Evolutionary conservation across 2,113 vertebrate species (phyloP), one percentile per base, ranked within the genome.

Genomic region (Camelus dromedarius): DNA sequence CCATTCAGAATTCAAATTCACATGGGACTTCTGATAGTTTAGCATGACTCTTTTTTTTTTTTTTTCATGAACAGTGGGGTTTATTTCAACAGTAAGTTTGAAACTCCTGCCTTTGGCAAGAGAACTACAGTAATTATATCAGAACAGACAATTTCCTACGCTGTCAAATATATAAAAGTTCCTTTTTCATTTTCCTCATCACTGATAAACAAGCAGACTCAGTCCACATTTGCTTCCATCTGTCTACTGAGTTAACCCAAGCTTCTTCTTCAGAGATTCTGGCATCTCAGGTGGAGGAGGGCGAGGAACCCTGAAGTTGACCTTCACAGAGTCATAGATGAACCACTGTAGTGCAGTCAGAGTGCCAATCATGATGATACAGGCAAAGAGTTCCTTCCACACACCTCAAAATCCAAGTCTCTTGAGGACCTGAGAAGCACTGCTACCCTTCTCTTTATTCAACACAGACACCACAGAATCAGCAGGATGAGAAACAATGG

Each of bases 361-460:
- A 12, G 99, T 99, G 97, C 99, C 99, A n/a, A 99, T 99, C 99
- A 99, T 99, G 97, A 99, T 99, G 98, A 99, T 99, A 99, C 99
- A 99, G 81, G 99, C 99, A 11, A 99, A 98, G 3, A 99, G 99
- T 79, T 99, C 99, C 98, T 99, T 99, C 99, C 99, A 99, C 52
- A 99, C 99, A 95, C 99, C 99, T 99, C 42, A 99, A 87, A 99
- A 99, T 94, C 99, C 99, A 72, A 99, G 99, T 96, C 95, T 99
- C 98, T 98, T 98, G 50, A 99, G 99, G 93, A 99, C 99, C 98
- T 98, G 97, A 15, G 96, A 54, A 26, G 99, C 99, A 66, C 99
- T 99, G 98, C 99, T 99, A 96, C 99, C 99, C 72, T 98, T 99
- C 98, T 99, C 99, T 98, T 99, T 99, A 98, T 99, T 99, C 98